Evolutionary conservation across 2,113 vertebrate species (phyloP), one percentile per base, ranked within the genome.

Genomic region (Paralichthys olivaceus): DNA sequence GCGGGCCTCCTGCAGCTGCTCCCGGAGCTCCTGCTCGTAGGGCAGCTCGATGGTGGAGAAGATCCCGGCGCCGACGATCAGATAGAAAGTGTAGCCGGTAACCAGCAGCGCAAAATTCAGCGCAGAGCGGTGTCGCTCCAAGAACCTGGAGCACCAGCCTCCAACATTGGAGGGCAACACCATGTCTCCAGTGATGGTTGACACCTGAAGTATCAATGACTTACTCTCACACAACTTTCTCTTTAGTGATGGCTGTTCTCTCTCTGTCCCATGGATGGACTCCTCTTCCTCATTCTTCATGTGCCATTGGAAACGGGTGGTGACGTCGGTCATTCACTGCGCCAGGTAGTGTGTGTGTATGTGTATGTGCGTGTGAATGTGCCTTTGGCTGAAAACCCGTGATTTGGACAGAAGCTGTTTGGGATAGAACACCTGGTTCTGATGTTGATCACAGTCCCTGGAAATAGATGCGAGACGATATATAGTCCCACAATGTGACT

Each of bases 31-130:
- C 29, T 92, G 85, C 84, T 99, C 97, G 80, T 97, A 96, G 0
- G 97, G 97, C 87, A 95, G 91, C 92, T 99, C 98, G 84, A 98
- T 94, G 51, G 95, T 94, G 23, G 97, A 98, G 94, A 99, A 99
- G 76, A 99, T 94, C 49, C 95, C 94, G n/a, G 97, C 97, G 9
- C 98, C 97, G 76, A 97, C 86, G 4, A 96, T 32, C 69, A 99
- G 91, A 87, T 97, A 99, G 0, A 96, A 79, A 76, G 94, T 63
- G 89, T 99, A 98, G 34, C 90, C 93, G 14, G 95, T 77, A 6
- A 96, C 57, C 90, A 99, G 85, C 20, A 96, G 80, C 34, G 86
- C 80, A 69, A 99, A 97, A 81, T 93, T 96, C 85, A 96, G 94
- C 34, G 91, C 91, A 2, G 96, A 92, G 75, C 82, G 94, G 88